Evolutionary conservation across 1,140 invertebrate species (phyloP).

Genomic region (Neuroterus valhalla): DNA sequence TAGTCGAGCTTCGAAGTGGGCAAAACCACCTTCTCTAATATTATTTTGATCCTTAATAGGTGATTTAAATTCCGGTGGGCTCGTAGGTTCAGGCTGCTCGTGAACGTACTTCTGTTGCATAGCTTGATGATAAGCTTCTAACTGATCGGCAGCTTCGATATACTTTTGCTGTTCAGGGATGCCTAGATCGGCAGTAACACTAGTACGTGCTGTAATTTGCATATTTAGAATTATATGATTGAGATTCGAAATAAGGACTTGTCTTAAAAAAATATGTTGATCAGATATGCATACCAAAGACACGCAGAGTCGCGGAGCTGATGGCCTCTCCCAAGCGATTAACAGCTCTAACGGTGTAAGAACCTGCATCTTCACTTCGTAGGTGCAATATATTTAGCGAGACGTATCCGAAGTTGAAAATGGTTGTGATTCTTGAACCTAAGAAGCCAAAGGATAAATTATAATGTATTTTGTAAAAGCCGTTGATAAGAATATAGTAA

Average conservation of each 20-base stretch:
- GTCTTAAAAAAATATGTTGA: slow-evolving; percentile 15
- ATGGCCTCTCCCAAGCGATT: slow-evolving; percentile 91
- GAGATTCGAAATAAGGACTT: slow-evolving; percentile 28
- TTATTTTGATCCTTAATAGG: slow-evolving; percentile 92
- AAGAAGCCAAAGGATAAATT: slow-evolving; percentile 37
- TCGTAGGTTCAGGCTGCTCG: slow-evolving; percentile 85
- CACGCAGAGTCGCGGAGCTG: slow-evolving; percentile 85
- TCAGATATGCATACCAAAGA: slow-evolving; percentile 76
- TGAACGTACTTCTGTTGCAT: slow-evolving; percentile 84
- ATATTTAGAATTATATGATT: slow-evolving; percentile 16
- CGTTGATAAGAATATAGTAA: neutral
- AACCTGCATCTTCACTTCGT: slow-evolving; percentile 94
- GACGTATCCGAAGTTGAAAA: slow-evolving; percentile 99
- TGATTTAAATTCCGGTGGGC: slow-evolving; percentile 93
- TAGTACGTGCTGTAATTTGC: slow-evolving; percentile 78
- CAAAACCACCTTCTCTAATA: slow-evolving; percentile 93
- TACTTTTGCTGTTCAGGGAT: slow-evolving; percentile 95
- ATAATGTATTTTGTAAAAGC: slow-evolving; percentile 5
- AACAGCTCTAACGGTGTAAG: slow-evolving; percentile 91
- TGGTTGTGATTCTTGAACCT: slow-evolving; percentile 93
- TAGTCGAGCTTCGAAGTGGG: slow-evolving; percentile 96
- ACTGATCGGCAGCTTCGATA: slow-evolving; percentile 93
- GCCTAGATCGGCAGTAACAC: slow-evolving; percentile 89
- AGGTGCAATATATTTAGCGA: slow-evolving; percentile 98
- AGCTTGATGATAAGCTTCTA: slow-evolving; percentile 92